Percentiles rank a stretch among this genome's conserved stretches.
Conservation (phyloP, 2,797 vertebrate genomes). For the Otolemur crassicaudatus region DNA sequence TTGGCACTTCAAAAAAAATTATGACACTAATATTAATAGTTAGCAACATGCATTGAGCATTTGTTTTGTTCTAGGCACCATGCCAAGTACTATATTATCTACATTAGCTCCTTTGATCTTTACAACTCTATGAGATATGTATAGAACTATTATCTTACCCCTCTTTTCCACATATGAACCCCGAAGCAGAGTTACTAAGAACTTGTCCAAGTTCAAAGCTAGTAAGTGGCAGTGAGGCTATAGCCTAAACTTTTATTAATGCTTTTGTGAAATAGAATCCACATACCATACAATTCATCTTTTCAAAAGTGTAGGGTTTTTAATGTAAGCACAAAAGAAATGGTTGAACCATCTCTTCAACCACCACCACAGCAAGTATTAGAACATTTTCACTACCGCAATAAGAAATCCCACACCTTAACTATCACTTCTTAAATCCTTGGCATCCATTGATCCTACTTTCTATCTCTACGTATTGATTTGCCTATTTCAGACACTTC, state of each 20-base stretch:
- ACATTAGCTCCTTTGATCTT: not conserved
- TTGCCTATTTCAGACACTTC: not conserved
- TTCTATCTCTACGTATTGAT: not conserved
- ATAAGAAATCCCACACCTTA: not conserved
- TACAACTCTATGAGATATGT: not conserved
- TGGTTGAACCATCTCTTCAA: not conserved
- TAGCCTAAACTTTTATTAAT: not conserved
- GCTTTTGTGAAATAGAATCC: not conserved
- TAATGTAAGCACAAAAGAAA: not conserved
- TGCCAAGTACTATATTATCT: slow-evolving; percentile 26
- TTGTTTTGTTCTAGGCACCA: slow-evolving; percentile 15
- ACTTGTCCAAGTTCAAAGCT: slow-evolving; percentile 5
- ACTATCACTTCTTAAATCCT: not conserved
- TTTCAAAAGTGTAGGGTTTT: not conserved
- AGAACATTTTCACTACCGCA: not conserved
- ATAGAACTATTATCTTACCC: not conserved
- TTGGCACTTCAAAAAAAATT: slow-evolving; percentile 56
- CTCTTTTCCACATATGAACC: not conserved
- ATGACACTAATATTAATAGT: slow-evolving; percentile 56
- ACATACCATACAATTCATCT: not conserved
- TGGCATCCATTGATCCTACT: not conserved
- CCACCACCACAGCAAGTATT: not conserved
- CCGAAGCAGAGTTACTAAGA: not conserved
- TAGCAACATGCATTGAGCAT: not conserved
- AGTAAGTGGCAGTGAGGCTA: not conserved